Evolutionary conservation across 2,888 invertebrate species (phyloP), one percentile per base, ranked within the genome.

Genomic region (Drosophila colorata): DNA sequence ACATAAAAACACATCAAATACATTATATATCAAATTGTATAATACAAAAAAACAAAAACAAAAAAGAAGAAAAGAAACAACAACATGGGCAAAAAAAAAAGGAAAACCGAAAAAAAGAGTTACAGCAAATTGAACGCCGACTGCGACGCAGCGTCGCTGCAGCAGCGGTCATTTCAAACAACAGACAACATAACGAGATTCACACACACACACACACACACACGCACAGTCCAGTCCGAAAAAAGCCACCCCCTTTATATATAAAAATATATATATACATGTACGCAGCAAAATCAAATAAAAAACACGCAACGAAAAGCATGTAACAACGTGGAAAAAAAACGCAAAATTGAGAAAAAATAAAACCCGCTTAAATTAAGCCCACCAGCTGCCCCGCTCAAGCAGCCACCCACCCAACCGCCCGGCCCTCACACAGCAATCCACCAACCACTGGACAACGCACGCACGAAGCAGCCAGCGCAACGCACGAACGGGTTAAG

Each of bases 361-460:
- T 87, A 89, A 87, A 87, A 89, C 88, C 89, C 86, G 84, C 84
- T 84, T 87, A 84, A 84, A 84, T 84, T 89, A 84, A 84, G 83
- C 88, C 84, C 84, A 88, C 85, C 88, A 71, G 74, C 86, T 74
- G 80, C 56, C 78, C 75, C 69, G 35, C 68, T 47, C 51, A 57
- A 13, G 33, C 52, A 38, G 25, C 64, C 69, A 38, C 9, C 40
- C 35, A 11, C 43, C 23, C 35, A 48, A 35, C 23, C 57, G 16
- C 6, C 43, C 33, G 9, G 18, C 58, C 28, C 28, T 9, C 69
- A 56, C 60, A 51, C 37, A 44, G 43, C 58, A 66, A 58, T 58
- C 65, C 74, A 78, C 46, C 78, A 66, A 64, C 74, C 79, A 79
- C 80, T 80, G 77, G 85, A 87, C 80, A 72, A 80, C 78, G 87